These are phyloP conservation scores for Diplolepis rosae DNA, from an alignment of 2,888 invertebrate genomes.

Conservation along the genomic window DNA sequence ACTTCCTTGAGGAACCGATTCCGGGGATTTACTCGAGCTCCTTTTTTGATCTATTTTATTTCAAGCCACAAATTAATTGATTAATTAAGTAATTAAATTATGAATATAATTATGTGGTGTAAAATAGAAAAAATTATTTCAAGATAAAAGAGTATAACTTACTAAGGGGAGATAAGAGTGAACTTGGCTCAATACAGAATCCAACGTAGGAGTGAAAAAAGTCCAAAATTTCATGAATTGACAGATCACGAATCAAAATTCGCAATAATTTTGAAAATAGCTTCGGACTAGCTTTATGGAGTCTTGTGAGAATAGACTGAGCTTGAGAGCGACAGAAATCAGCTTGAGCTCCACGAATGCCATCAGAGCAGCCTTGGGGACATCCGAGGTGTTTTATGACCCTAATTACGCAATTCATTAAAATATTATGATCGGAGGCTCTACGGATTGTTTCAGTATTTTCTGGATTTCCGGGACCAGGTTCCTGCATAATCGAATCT, in stretches of 20 bases:
- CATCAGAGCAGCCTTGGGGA: slow-evolving; percentile 91
- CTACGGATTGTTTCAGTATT: slow-evolving; percentile 13
- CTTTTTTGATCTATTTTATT: slow-evolving; percentile 83
- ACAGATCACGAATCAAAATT: slow-evolving; percentile 85
- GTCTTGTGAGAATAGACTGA: slow-evolving; percentile 83
- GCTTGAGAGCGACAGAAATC: slow-evolving; percentile 93
- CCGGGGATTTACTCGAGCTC: slow-evolving; percentile 81
- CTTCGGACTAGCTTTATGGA: slow-evolving; percentile 81
- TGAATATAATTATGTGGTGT: background rate
- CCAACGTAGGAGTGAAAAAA: slow-evolving; percentile 96
- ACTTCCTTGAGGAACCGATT: slow-evolving; percentile 79
- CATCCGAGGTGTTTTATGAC: slow-evolving; percentile 94
- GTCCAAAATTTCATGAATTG: slow-evolving; percentile 90
- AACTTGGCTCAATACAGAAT: slow-evolving; percentile 94
- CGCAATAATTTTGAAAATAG: slow-evolving; percentile 81
- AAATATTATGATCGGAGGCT: slow-evolving; percentile 80
- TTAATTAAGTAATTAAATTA: slow-evolving; percentile 36
- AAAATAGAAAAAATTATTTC: no score
- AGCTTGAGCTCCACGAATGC: slow-evolving; percentile 88
- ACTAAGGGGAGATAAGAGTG: slow-evolving; percentile 91
- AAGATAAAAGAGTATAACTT: slow-evolving; percentile 75
- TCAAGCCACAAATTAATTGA: no score
- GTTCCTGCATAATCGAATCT: slow-evolving; percentile 56
- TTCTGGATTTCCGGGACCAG: slow-evolving; percentile 30
- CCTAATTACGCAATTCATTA: slow-evolving; percentile 83